A percentile compares a stretch with the other conserved stretches of the same genome.
phyloP scores from a whole-genome alignment of 2,888 invertebrate species.

The Oscheius sp. region DNA sequence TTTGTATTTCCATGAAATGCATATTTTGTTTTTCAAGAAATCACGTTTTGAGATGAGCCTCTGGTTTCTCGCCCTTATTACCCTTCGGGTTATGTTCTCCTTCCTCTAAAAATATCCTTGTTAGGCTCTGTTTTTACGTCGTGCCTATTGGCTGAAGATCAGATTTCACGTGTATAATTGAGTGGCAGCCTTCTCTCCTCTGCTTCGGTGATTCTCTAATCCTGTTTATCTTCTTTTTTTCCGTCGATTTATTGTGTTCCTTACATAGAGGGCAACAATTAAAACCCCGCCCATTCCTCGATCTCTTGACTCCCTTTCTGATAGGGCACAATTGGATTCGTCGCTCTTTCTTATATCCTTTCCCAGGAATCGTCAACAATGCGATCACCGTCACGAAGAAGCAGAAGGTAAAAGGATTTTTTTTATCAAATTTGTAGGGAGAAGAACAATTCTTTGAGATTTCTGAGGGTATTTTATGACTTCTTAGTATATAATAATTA shows the following conservation, averaged over 20 bases:
- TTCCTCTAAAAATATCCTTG: too few relatives aligned
- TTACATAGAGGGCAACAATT: not conserved
- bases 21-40: too few relatives aligned
- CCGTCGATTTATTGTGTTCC: not conserved
- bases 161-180: not conserved
- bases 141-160: not conserved
- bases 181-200: not conserved
- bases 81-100: too few relatives aligned
- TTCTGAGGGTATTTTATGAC: too few relatives aligned
- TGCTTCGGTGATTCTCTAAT: not conserved
- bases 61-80: too few relatives aligned
- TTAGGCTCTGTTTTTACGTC: not conserved
- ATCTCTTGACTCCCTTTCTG: not conserved
- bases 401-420: not conserved
- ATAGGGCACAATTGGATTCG: constrained; percentile 1
- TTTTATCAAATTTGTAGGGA: not conserved
- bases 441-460: too few relatives aligned
- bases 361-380: not conserved
- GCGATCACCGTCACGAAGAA: not conserved
- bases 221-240: not conserved
- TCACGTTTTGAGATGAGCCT: too few relatives aligned
- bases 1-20: too few relatives aligned
- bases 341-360: not conserved
- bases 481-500: too few relatives aligned
- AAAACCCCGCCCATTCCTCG: not conserved